phyloP scores from a whole-genome alignment of 2,888 invertebrate genomes.

The Andrena trimmerana region DNA sequence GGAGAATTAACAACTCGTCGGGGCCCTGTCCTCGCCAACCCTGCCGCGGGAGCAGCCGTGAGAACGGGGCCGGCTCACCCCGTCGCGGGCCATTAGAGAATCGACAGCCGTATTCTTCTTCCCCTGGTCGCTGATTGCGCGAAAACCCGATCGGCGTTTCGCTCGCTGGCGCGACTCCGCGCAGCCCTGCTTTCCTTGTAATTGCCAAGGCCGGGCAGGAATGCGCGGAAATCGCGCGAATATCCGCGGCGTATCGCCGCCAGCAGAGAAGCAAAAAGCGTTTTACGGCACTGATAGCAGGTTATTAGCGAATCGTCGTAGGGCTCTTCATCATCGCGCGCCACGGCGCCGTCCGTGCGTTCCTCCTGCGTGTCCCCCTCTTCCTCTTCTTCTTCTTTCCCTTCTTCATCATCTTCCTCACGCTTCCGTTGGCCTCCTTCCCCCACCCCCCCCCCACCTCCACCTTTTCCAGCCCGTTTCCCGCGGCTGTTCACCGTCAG shows the following conservation, averaged over 20 bases:
- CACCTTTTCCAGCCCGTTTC: neutral
- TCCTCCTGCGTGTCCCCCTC: constrained; percentile 12
- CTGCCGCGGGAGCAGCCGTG: neutral
- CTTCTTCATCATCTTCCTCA: neutral
- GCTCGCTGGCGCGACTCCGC: constrained; percentile 1
- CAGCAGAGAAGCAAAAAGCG: constrained; percentile 32
- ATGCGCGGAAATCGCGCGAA: constrained; percentile 63
- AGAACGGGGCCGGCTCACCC: constrained; percentile 18
- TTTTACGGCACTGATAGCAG: constrained; percentile 63
- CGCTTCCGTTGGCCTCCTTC: constrained; percentile 1
- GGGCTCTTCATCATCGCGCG: constrained; percentile 57
- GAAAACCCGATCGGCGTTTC: constrained; percentile 25
- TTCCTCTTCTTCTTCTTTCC: neutral
- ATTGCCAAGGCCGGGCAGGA: constrained; percentile 44
- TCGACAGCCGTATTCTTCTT: constrained; percentile 26
- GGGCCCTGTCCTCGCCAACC: no score
- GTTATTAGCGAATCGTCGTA: constrained; percentile 68
- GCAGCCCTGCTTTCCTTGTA: constrained; percentile 28
- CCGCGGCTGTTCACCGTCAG: neutral
- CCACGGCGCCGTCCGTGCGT: constrained; percentile 30
- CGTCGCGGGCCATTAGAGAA: constrained; percentile 31
- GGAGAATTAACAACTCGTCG: no score
- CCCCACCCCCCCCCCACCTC: neutral
- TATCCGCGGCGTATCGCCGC: constrained; percentile 42
- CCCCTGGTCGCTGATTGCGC: constrained; percentile 26